Conservation (phyloP, 1,140 invertebrate genomes). For the Drosophila quadrilineata region DNA sequence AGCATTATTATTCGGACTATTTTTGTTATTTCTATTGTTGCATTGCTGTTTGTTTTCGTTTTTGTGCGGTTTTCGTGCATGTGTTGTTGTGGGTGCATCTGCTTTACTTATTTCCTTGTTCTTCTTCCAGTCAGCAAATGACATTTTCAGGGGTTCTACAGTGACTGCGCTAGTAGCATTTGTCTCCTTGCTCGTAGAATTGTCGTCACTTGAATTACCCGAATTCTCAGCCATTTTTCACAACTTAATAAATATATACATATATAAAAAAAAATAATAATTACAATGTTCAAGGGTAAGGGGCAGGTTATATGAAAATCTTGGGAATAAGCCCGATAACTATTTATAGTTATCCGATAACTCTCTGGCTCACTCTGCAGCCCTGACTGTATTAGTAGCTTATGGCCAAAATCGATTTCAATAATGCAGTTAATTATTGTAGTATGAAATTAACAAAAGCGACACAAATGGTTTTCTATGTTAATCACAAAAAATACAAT, state of each 20-base stretch:
- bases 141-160: conserved; percentile 53
- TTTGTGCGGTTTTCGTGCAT: conserved; percentile 31
- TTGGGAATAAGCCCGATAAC: conserved; percentile 18
- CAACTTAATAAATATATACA: not conserved
- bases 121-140: conserved; percentile 71
- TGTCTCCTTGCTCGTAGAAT: not conserved
- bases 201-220: not conserved
- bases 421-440: not conserved
- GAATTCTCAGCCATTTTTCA: conserved; percentile 39
- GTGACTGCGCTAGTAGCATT: not conserved
- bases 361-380: conserved; percentile 2
- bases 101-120: conserved; percentile 43
- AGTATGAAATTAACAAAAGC: too few species aligned
- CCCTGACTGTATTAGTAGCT: not conserved
- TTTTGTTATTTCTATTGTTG: conserved; percentile 7
- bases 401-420: not conserved
- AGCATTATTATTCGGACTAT: too few species aligned
- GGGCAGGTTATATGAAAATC: conserved; percentile 11
- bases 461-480: too few species aligned
- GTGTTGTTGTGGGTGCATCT: conserved; percentile 1
- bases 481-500: too few species aligned
- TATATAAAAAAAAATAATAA: not conserved
- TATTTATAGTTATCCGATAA: not conserved
- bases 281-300: conserved; percentile 1
- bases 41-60: conserved; percentile 17